phyloP scores from a whole-genome alignment of 2,113 vertebrate species.

The Numida meleagris region DNA sequence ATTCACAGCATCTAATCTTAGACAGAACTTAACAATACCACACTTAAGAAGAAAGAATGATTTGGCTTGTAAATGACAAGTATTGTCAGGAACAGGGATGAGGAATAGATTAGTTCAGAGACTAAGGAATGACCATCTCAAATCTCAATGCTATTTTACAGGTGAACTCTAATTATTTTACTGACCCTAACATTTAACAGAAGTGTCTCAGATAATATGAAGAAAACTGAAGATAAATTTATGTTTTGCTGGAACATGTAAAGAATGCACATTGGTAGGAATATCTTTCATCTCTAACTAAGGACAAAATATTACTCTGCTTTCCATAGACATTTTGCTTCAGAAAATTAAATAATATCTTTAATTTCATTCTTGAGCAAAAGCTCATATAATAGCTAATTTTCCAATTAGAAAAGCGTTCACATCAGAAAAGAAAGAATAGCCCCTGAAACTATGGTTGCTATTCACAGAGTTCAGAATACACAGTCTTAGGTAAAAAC shows the following conservation, averaged over 20 bases:
- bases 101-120: not conserved
- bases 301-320: not conserved
- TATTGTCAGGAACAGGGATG: not conserved
- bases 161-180: not conserved
- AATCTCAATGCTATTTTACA: not conserved
- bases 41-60: not conserved
- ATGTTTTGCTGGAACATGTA: not conserved
- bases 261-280: not conserved
- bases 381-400: not conserved
- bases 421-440: not conserved
- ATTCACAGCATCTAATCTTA: not conserved
- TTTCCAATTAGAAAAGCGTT: not conserved
- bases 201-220: not conserved
- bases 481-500: not conserved
- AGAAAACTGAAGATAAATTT: not conserved
- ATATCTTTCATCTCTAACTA: not conserved
- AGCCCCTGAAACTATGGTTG: not conserved
- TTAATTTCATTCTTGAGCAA: constrained; percentile 24
- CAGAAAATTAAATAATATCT: constrained; percentile 5
- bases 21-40: not conserved
- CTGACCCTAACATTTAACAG: not conserved
- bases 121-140: not conserved
- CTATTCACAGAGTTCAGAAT: not conserved
- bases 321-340: not conserved
- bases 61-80: not conserved